These are phyloP conservation scores for Halictus quadricinctus DNA, from an alignment of 2,888 invertebrate genomes.

Conservation along the genomic window DNA sequence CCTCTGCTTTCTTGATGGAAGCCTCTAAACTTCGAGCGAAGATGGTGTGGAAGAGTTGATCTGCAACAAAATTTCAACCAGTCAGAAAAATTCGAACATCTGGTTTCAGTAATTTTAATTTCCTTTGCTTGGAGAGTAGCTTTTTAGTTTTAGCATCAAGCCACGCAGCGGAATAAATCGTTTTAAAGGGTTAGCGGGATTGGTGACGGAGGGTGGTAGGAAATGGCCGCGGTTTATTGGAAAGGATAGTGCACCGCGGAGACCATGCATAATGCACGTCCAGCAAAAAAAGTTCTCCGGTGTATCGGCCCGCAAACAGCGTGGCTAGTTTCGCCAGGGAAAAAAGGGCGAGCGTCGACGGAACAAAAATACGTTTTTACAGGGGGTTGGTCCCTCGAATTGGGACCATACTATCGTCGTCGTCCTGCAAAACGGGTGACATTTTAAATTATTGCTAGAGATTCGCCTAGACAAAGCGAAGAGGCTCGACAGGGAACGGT, in stretches of 20 bases:
- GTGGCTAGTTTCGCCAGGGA: neutral
- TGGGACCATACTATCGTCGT: neutral
- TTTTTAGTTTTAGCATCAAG: neutral
- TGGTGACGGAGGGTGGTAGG: slow-evolving; percentile 29
- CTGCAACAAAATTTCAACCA: neutral
- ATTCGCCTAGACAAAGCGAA: slow-evolving; percentile 12
- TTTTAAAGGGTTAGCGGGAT: slow-evolving; percentile 48
- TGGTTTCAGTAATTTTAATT: neutral
- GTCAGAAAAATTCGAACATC: neutral
- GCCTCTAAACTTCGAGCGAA: neutral
- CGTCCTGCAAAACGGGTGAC: neutral
- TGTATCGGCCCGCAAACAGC: neutral
- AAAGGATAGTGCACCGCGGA: slow-evolving; percentile 11
- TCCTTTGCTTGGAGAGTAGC: too few relatives aligned
- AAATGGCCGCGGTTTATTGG: slow-evolving; percentile 51
- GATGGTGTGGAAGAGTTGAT: neutral
- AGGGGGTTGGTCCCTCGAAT: neutral
- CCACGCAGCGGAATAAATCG: slow-evolving; percentile 57
- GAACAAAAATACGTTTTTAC: neutral
- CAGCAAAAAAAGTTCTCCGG: slow-evolving; percentile 19
- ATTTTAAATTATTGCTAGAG: slow-evolving; percentile 12
- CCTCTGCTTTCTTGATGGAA: neutral
- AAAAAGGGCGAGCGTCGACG: neutral
- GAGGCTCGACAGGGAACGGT: neutral
- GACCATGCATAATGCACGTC: slow-evolving; percentile 37